Evolutionary conservation across 2,113 vertebrate species (phyloP).

Genomic region (Perca flavescens): DNA sequence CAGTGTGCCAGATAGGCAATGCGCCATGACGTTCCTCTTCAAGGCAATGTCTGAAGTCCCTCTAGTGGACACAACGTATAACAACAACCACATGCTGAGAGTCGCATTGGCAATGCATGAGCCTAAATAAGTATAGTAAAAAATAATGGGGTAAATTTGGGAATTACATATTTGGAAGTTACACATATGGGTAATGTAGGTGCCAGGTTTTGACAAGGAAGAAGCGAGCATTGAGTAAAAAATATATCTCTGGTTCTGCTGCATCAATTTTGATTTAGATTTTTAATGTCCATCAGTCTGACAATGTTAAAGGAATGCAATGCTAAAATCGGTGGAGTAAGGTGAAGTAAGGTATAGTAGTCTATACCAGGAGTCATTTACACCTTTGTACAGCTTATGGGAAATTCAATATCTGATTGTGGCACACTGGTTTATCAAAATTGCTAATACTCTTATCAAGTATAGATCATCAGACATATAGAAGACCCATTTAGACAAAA

Average conservation of each 20-base stretch:
- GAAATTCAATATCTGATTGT: conserved; percentile 5
- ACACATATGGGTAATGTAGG: neutral
- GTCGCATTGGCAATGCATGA: no score
- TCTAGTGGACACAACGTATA: no score
- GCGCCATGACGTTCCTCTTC: no score
- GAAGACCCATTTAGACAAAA: neutral
- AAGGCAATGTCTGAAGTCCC: no score
- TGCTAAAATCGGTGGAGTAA: neutral
- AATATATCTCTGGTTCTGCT: neutral
- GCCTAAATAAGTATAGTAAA: no score
- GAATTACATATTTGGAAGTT: no score
- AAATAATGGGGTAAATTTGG: no score
- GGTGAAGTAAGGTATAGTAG: neutral
- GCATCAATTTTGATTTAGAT: neutral
- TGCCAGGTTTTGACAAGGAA: neutral
- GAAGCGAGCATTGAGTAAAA: neutral
- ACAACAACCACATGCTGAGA: no score
- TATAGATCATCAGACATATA: neutral
- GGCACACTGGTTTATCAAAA: neutral
- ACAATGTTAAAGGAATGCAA: neutral
- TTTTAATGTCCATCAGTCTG: neutral
- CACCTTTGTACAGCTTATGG: neutral
- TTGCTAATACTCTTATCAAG: neutral
- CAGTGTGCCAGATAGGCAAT: no score
- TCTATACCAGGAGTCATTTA: neutral